Percentiles rank a stretch among this genome's conserved stretches.
Evolutionary conservation across 2,113 vertebrate genomes (phyloP).

Genomic region (Bubo scandiacus): DNA sequence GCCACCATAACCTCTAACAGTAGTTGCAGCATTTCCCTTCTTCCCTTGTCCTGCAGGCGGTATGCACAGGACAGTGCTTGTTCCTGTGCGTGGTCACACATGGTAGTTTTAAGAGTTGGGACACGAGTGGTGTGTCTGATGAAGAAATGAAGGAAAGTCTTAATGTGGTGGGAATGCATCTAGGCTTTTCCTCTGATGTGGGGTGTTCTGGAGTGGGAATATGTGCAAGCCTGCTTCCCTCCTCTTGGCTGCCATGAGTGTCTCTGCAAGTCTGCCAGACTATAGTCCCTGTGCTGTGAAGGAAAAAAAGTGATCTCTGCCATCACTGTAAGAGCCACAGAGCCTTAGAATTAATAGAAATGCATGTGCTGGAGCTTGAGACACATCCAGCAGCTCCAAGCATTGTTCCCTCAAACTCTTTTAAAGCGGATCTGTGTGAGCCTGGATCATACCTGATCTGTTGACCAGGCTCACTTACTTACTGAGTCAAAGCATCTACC

Average conservation of each 20-base stretch:
- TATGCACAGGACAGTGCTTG: background rate
- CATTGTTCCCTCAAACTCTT: background rate
- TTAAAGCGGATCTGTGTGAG: background rate
- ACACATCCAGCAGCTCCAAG: background rate
- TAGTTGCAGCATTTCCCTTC: background rate
- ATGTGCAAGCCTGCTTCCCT: background rate
- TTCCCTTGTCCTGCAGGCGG: background rate
- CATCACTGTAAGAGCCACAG: background rate
- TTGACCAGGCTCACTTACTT: background rate
- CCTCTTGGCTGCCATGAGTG: background rate
- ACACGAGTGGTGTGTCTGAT: background rate
- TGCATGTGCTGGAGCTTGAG: background rate
- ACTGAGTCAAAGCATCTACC: background rate
- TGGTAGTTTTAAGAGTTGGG: background rate
- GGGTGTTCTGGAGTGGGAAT: background rate
- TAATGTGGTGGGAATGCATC: accelerated
- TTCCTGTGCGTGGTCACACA: accelerated
- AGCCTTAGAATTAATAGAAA: background rate
- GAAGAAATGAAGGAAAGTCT: background rate
- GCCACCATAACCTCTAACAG: background rate
- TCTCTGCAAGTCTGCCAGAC: background rate
- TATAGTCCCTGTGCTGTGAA: background rate
- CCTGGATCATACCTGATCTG: background rate
- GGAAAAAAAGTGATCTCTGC: background rate
- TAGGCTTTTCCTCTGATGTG: background rate